A percentile compares a stretch with the other conserved stretches of the same genome.
phyloP scores from a whole-genome alignment of 1,140 invertebrate species.

The Diorhabda sublineata region DNA sequence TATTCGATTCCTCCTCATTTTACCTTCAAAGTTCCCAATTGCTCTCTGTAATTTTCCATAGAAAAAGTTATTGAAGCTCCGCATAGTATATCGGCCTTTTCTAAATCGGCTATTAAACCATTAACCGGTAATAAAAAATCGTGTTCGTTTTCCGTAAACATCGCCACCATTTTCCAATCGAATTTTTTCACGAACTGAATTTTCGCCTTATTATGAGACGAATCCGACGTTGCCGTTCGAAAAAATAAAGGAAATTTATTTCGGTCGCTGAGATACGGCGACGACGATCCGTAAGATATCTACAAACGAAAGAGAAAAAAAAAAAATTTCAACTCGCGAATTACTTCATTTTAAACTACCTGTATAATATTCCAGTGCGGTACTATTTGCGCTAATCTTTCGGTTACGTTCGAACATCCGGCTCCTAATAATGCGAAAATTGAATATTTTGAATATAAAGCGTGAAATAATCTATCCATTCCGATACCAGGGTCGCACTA shows the following conservation, averaged over 20 bases:
- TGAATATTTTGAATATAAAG: slow-evolving; percentile 73
- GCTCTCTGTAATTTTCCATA: slow-evolving; percentile 48
- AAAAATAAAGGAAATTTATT: slow-evolving; percentile 84
- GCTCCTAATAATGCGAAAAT: slow-evolving; percentile 76
- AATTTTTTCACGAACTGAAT: slow-evolving; percentile 79
- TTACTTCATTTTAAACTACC: slow-evolving; percentile 49
- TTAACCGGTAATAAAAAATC: slow-evolving; percentile 80
- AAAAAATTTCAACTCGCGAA: too few relatives aligned
- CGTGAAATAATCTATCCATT: slow-evolving; percentile 85
- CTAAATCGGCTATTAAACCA: slow-evolving; percentile 76
- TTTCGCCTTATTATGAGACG: slow-evolving; percentile 80
- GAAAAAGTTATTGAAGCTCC: slow-evolving; percentile 78
- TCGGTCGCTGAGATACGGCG: slow-evolving; percentile 78
- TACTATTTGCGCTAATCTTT: slow-evolving; percentile 82
- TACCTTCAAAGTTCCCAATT: slow-evolving; percentile 40
- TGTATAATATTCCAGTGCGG: slow-evolving; percentile 90
- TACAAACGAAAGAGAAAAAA: slow-evolving; percentile 40
- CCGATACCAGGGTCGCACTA: slow-evolving; percentile 88
- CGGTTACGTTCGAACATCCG: slow-evolving; percentile 84
- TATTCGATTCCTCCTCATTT: not conserved
- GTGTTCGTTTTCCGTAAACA: slow-evolving; percentile 81
- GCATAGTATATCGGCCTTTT: slow-evolving; percentile 78
- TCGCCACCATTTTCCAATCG: slow-evolving; percentile 81
- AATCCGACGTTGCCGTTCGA: slow-evolving; percentile 79
- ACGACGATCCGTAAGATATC: slow-evolving; percentile 83